These are phyloP conservation scores for Neotoma lepida DNA, from an alignment of 2,113 vertebrate species.

Conservation along the genomic window DNA sequence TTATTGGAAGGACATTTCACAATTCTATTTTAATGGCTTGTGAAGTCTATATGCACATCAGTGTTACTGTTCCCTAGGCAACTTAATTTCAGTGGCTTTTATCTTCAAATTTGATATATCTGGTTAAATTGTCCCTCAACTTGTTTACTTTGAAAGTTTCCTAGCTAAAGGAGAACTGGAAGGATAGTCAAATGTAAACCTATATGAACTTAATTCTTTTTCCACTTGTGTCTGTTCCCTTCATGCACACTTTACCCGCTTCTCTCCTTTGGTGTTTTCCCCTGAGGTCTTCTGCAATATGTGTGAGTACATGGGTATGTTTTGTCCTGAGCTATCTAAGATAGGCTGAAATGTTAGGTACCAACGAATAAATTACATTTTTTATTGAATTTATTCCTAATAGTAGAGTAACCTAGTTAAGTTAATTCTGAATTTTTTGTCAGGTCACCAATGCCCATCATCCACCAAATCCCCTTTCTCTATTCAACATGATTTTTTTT, in stretches of 20 bases:
- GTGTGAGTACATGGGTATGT: too few species aligned
- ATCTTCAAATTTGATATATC: neutral
- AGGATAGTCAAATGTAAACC: neutral
- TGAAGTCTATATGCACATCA: neutral
- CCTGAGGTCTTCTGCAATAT: neutral
- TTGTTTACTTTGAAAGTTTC: conserved; percentile 2
- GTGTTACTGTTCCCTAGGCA: neutral
- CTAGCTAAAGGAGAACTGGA: neutral
- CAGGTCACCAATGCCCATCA: neutral
- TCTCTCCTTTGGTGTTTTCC: neutral
- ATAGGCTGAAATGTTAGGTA: neutral
- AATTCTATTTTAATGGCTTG: neutral
- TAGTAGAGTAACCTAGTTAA: neutral
- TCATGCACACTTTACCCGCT: fast-evolving
- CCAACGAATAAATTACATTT: neutral
- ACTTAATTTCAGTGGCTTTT: neutral
- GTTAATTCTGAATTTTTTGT: neutral
- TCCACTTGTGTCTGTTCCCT: neutral
- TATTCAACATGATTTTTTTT: neutral
- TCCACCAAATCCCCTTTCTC: neutral
- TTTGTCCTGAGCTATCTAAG: neutral
- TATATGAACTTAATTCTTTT: neutral
- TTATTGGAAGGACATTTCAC: neutral
- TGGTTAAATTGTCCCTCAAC: neutral
- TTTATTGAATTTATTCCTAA: neutral